phyloP scores from a whole-genome alignment of 1,140 invertebrate genomes.

The Caenorhabditis inopinata region DNA sequence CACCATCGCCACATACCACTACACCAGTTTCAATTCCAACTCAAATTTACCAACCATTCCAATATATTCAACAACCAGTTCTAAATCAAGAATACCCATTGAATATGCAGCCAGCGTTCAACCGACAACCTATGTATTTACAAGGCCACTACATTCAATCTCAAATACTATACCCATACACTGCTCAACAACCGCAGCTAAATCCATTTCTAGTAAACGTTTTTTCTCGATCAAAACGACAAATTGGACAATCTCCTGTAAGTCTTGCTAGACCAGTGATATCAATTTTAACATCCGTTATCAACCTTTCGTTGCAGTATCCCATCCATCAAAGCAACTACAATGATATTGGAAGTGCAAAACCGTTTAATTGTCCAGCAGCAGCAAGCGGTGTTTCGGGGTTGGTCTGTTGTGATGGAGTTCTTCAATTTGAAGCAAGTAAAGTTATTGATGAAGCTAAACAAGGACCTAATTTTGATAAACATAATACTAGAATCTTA shows the following conservation, averaged over 20 bases:
- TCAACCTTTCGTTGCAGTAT: neutral
- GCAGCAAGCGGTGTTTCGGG: neutral
- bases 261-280: no score
- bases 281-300: no score
- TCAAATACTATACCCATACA: neutral
- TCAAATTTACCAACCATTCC: neutral
- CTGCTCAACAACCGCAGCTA: neutral
- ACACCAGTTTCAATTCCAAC: neutral
- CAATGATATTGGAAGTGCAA: constrained; percentile 31
- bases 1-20: neutral
- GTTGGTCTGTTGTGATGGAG: constrained; percentile 10
- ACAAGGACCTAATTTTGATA: constrained; percentile 13
- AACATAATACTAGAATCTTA: constrained; percentile 2
- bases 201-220: neutral
- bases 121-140: neutral
- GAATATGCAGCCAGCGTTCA: neutral
- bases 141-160: neutral
- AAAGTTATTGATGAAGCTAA: constrained; percentile 14
- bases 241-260: neutral
- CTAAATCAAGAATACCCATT: no score
- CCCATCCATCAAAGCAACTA: constrained; percentile 20
- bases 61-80: constrained; percentile 3
- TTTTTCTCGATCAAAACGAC: neutral
- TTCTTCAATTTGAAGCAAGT: neutral
- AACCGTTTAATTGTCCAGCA: constrained; percentile 21